Evolutionary conservation across 2,888 invertebrate genomes (phyloP).

Genomic region (Cephus spinipes): DNA sequence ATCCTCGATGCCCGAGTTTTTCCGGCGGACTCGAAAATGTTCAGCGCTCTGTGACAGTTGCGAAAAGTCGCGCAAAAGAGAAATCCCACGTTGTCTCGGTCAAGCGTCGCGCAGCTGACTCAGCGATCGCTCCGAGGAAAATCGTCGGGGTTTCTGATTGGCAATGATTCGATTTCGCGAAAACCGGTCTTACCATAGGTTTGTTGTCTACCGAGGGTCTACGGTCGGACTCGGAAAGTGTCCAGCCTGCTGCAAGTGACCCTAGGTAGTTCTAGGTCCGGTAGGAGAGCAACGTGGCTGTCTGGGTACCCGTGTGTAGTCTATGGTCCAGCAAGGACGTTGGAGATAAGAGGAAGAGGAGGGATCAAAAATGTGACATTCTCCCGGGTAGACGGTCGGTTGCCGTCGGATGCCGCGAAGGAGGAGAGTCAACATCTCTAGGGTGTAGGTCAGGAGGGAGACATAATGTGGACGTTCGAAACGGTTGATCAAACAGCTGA

Average conservation of each 20-base stretch:
- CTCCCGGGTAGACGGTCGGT: not conserved
- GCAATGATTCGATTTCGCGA: not conserved
- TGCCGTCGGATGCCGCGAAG: conserved; percentile 37
- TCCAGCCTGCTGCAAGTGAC: too few species aligned
- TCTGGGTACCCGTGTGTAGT: too few species aligned
- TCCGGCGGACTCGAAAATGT: conserved; percentile 35
- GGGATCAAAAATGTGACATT: not conserved
- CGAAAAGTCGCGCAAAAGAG: conserved; percentile 11
- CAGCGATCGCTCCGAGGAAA: not conserved
- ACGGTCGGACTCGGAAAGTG: not conserved
- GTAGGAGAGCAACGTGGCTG: not conserved
- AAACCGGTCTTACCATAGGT: too few species aligned
- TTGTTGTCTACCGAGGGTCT: not conserved
- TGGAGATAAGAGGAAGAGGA: not conserved
- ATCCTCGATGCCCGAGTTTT: conserved; percentile 34
- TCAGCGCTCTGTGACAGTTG: conserved; percentile 31
- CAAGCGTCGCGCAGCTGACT: not conserved
- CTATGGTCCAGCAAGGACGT: not conserved
- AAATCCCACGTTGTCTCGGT: conserved; percentile 9
- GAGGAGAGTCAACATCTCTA: conserved; percentile 59
- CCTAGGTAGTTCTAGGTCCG: not conserved
- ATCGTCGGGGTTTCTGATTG: not conserved
- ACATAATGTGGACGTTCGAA: conserved; percentile 29
- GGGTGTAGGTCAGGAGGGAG: conserved; percentile 63
- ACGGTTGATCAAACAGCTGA: conserved; percentile 62